phyloP scores from a whole-genome alignment of 2,113 vertebrate genomes.

The Gadus macrocephalus region DNA sequence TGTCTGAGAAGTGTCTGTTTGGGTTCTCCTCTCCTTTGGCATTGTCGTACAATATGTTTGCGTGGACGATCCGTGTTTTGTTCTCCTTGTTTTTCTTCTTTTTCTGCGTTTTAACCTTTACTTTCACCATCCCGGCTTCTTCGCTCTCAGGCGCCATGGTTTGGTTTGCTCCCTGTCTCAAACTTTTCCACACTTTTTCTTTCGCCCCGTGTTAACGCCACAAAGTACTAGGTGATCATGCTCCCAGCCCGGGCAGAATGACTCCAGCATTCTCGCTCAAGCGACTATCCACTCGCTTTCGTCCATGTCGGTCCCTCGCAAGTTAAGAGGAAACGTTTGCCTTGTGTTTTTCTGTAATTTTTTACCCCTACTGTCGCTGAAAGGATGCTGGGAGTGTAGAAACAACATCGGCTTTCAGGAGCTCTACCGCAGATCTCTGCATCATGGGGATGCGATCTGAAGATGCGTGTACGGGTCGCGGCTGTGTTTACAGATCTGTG shows the following conservation, averaged over 20 bases:
- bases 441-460: no score
- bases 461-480: no score
- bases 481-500: no score
- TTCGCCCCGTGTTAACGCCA: conserved; percentile 32
- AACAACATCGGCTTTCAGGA: conserved; percentile 23
- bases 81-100: conserved; percentile 75
- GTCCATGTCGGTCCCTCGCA: conserved; percentile 51
- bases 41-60: conserved; percentile 71
- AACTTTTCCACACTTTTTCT: conserved; percentile 61
- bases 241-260: conserved; percentile 27
- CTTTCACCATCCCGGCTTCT: conserved; percentile 59
- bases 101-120: conserved; percentile 63
- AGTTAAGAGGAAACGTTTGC: conserved; percentile 48
- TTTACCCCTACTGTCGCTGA: conserved; percentile 35
- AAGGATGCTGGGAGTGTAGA: conserved; percentile 63
- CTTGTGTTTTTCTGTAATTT: conserved; percentile 18
- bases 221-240: conserved; percentile 61
- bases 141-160: conserved; percentile 71
- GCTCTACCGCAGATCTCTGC: not conserved
- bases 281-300: conserved; percentile 32
- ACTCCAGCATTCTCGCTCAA: conserved; percentile 17
- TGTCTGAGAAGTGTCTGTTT: conserved; percentile 75
- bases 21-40: conserved; percentile 67
- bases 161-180: conserved; percentile 45
- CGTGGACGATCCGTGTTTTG: conserved; percentile 77